Evolutionary conservation across 2,113 vertebrate genomes (phyloP).

Genomic region (Pituophis catenifer): DNA sequence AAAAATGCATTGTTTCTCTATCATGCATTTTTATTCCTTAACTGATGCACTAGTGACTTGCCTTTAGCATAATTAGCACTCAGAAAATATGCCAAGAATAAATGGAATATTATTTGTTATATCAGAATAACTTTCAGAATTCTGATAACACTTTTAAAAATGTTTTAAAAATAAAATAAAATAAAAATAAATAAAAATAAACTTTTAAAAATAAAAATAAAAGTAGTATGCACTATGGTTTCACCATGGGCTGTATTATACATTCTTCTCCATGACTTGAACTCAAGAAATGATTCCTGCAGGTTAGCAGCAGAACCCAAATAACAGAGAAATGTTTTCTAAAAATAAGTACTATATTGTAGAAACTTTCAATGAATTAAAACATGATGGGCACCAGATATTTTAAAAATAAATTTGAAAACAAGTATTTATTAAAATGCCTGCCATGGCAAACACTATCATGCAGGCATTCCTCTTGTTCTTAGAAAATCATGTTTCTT

Average conservation of each 20-base stretch:
- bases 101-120: background rate
- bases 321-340: background rate
- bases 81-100: background rate
- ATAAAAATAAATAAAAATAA: too few relatives aligned
- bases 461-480: background rate
- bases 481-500: background rate
- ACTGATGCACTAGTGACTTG: background rate
- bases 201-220: background rate
- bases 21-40: background rate
- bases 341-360: background rate
- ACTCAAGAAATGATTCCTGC: background rate
- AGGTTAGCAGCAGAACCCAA: background rate
- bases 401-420: background rate
- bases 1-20: background rate
- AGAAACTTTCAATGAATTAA: background rate
- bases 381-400: background rate
- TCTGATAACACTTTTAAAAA: background rate
- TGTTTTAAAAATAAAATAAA: too few relatives aligned
- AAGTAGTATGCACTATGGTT: background rate
- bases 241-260: background rate
- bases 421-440: background rate
- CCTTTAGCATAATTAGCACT: background rate
- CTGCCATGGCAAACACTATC: background rate
- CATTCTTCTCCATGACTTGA: background rate
- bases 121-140: background rate